A percentile compares a stretch with the other conserved stretches of the same genome.
Evolutionary conservation across 2,797 vertebrate genomes (phyloP).

Genomic region (Microctenopoma lineatum): DNA sequence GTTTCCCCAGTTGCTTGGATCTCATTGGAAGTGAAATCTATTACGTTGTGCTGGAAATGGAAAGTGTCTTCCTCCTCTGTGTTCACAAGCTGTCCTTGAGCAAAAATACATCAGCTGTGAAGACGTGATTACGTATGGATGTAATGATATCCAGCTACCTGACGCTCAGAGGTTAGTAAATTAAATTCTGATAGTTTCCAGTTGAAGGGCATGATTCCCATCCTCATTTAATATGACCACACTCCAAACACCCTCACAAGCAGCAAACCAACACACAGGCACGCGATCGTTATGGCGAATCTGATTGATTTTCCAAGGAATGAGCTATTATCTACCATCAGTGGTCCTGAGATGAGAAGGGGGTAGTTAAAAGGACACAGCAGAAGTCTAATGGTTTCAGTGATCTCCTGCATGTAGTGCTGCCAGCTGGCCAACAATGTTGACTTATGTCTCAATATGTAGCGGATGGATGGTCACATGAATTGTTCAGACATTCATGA

Average conservation of each 20-base stretch:
- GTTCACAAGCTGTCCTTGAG: conserved; percentile 40
- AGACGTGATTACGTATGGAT: conserved; percentile 31
- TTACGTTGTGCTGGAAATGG: conserved; percentile 24
- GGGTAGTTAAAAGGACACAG: conserved; percentile 48
- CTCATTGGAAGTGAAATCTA: conserved; percentile 31
- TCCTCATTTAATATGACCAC: conserved; percentile 45
- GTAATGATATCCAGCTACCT: conserved; percentile 28
- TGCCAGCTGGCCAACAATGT: too few relatives aligned
- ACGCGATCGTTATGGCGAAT: conserved; percentile 66
- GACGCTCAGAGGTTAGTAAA: conserved; percentile 44
- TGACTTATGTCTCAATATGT: too few relatives aligned
- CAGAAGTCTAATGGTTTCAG: neutral
- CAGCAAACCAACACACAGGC: conserved; percentile 43
- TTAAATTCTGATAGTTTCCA: conserved; percentile 50
- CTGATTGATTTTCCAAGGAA: conserved; percentile 71
- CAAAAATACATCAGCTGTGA: conserved; percentile 23
- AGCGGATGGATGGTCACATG: too few relatives aligned
- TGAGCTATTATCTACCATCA: conserved; percentile 72
- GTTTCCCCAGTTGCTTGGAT: conserved; percentile 49
- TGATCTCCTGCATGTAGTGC: neutral
- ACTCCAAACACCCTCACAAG: conserved; percentile 57
- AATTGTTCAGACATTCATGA: too few relatives aligned
- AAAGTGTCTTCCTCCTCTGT: conserved; percentile 19
- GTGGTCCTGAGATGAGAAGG: conserved; percentile 56
- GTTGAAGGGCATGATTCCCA: conserved; percentile 41